These are phyloP conservation scores for Leucopsar rothschildi DNA, from an alignment of 2,113 vertebrate species.

Conservation along the genomic window DNA sequence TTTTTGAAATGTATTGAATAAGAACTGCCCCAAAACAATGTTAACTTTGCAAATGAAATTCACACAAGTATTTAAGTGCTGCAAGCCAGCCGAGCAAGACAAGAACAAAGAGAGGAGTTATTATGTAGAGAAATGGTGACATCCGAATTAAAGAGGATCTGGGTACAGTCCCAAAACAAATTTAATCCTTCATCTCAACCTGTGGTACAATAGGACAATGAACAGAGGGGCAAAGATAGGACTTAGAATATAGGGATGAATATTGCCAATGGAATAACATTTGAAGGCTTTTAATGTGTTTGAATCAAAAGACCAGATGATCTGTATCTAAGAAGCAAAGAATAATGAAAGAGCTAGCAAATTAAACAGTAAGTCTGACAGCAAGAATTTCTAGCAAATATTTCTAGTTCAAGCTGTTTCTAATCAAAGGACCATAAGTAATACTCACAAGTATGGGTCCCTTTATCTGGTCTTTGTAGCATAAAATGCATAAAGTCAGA, in stretches of 20 bases:
- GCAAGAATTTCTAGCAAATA: neutral
- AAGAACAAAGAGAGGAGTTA: neutral
- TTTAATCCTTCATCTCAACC: neutral
- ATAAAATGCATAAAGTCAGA: neutral
- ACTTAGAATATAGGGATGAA: neutral
- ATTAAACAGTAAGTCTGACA: neutral
- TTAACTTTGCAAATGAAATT: neutral
- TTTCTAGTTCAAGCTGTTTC: neutral
- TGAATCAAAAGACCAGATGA: neutral
- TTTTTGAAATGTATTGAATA: neutral
- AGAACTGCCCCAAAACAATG: neutral
- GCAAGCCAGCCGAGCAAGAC: neutral
- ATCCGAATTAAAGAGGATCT: neutral
- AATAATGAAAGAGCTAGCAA: neutral
- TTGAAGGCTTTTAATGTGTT: neutral
- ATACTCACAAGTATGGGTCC: neutral
- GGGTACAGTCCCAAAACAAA: neutral
- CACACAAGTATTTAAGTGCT: neutral
- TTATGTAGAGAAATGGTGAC: neutral
- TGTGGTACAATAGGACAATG: neutral
- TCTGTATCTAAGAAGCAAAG: neutral
- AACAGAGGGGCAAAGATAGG: neutral
- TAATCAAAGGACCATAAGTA: neutral
- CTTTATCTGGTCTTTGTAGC: neutral
- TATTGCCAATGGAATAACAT: neutral